Evolutionary conservation across 1,140 invertebrate genomes (phyloP).

Genomic region (Drosophila micromelanica): DNA sequence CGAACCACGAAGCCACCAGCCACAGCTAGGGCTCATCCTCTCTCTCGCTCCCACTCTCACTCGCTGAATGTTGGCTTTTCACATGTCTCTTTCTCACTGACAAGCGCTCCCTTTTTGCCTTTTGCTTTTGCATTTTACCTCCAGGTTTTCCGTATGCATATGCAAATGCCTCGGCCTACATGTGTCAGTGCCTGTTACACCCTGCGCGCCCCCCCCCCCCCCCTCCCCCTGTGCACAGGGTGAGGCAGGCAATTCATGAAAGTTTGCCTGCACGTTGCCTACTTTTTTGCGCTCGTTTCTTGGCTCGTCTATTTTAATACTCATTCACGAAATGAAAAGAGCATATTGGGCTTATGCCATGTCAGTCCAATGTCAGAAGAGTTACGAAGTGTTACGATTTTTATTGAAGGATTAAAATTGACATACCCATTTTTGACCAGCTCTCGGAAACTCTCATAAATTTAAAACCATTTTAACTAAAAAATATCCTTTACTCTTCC

Average conservation of each 20-base stretch:
- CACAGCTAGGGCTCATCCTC: background rate
- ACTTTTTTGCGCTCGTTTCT: conserved; percentile 54
- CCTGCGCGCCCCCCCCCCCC: too few relatives aligned
- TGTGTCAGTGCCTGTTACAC: conserved; percentile 56
- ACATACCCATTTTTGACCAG: too few relatives aligned
- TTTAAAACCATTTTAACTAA: too few relatives aligned
- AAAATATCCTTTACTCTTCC: too few relatives aligned
- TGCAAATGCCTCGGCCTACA: conserved; percentile 78
- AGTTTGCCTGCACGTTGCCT: conserved; percentile 67
- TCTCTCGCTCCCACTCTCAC: background rate
- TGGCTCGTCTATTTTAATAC: conserved; percentile 5
- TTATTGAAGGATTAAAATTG: too few relatives aligned
- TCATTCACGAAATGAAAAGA: background rate
- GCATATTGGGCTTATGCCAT: too few relatives aligned
- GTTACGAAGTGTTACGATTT: too few relatives aligned
- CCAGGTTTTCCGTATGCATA: conserved; percentile 65
- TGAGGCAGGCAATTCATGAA: conserved; percentile 36
- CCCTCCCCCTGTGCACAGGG: background rate
- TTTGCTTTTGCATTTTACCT: conserved; percentile 71
- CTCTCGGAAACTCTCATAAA: too few relatives aligned
- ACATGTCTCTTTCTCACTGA: background rate
- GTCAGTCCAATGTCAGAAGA: too few relatives aligned
- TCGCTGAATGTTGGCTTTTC: background rate
- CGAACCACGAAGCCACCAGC: too few relatives aligned
- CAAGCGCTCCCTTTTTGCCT: conserved; percentile 16